Conservation (phyloP, 1,140 invertebrate genomes). For the Dendrolimus kikuchii region DNA sequence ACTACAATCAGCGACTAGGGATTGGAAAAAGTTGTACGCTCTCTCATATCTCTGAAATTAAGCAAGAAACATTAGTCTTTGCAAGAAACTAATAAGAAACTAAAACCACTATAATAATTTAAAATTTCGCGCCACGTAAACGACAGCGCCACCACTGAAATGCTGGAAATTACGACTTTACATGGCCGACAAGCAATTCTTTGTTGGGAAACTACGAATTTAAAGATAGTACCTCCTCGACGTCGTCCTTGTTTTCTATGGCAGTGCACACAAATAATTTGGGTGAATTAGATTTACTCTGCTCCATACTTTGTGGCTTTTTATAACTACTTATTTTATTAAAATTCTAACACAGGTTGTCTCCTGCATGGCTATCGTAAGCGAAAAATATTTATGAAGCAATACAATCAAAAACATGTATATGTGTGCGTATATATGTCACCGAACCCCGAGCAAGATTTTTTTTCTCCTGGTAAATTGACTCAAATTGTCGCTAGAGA, state of each 20-base stretch:
- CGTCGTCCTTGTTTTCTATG: conserved; percentile 87
- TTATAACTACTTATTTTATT: conserved; percentile 60
- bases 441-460: conserved; percentile 3
- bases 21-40: conserved; percentile 83
- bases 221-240: conserved; percentile 82
- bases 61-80: conserved; percentile 7
- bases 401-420: conserved; percentile 46
- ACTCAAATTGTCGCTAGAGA: conserved; percentile 21
- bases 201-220: conserved; percentile 69
- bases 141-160: conserved; percentile 63
- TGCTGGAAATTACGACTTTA: conserved; percentile 68
- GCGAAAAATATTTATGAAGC: conserved; percentile 70
- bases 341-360: conserved; percentile 67
- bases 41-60: conserved; percentile 90
- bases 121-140: conserved; percentile 51
- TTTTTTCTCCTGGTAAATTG: conserved; percentile 15
- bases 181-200: conserved; percentile 73
- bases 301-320: conserved; percentile 72
- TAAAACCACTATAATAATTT: conserved; percentile 20
- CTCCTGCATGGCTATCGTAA: conserved; percentile 73
- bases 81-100: conserved; percentile 38
- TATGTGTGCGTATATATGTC: conserved; percentile 37
- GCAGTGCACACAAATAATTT: conserved; percentile 75
- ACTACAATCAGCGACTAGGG: conserved; percentile 84
- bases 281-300: conserved; percentile 72